Base-by-base conservation (phyloP, 2,888 invertebrate species). In the Autographa pulchrina region DNA sequence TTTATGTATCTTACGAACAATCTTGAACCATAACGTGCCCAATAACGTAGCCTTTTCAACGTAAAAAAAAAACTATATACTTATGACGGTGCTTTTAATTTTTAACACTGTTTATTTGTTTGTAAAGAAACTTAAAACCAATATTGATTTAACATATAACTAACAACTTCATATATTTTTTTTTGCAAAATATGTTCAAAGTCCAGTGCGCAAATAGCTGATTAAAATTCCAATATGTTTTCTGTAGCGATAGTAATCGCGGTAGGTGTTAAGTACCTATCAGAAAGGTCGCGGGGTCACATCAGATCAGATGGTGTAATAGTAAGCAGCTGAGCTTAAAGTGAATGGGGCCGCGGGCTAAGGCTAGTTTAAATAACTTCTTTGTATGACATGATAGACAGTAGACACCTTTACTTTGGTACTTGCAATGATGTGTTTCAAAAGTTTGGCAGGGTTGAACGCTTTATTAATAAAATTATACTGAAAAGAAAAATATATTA, bases 281-380 rank as follows among this genome's bases (percentile, higher is more conserved):
- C 68, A 68, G 20, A 77, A 80, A 78, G 78, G 78, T 78, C 81
- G 77, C 56, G 77, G 77, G 78, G 72, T 78, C 81, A 78, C 61
- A 76, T 68, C 80, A 72, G 72, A 59, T 62, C 65, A 64, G 56
- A 65, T 78, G 58, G 81, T 66, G 81, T 80, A 78, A 78, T 77
- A 72, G 59, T 66, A 66, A 72, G 68, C 80, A 80, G 81, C 68
- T 72, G 54, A 65, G 72, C 72, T 74, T 80, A 66, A 80, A 80
- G 77, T 69, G 77, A 78, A 78, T 66, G 81, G 69, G 72, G 72
- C 81, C 68, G 64, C 66, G 41, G 68, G 72, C 77, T 71, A 59
- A 68, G 71, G 61, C 41, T 65, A 16, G 35, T 67, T 71, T 65
- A 72, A 80, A 65, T 67, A 61, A 80, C 59, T 65, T 65, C 43